phyloP scores from a whole-genome alignment of 2,888 invertebrate genomes.

The Melanostoma mellinum region DNA sequence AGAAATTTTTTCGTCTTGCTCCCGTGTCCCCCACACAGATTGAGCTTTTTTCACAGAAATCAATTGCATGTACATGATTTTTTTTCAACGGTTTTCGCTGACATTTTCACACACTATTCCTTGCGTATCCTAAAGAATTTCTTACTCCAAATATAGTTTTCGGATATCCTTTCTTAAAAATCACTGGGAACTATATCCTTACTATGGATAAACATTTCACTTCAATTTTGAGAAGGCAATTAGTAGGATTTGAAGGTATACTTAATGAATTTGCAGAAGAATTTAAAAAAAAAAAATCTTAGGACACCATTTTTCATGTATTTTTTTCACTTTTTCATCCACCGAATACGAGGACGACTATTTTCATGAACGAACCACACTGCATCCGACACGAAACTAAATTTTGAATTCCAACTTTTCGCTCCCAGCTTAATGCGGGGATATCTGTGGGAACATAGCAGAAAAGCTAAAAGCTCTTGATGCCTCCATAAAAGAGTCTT shows the following conservation, averaged over 20 bases:
- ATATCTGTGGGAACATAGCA: constrained; percentile 48
- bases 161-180: constrained; percentile 3
- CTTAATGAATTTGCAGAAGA: constrained; percentile 19
- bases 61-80: constrained; percentile 71
- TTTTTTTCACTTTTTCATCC: constrained; percentile 54
- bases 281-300: constrained; percentile 13
- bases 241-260: constrained; percentile 1
- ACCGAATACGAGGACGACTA: constrained; percentile 62
- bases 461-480: constrained; percentile 47
- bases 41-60: constrained; percentile 72
- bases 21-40: constrained; percentile 44
- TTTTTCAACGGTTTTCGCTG: constrained; percentile 56
- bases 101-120: constrained; percentile 53
- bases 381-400: constrained; percentile 82
- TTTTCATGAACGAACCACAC: constrained; percentile 80
- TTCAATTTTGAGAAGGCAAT: not conserved
- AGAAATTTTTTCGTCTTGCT: constrained; percentile 14
- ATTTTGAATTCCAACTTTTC: constrained; percentile 79
- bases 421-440: constrained; percentile 69
- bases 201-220: not conserved
- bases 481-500: constrained; percentile 61
- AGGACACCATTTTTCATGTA: constrained; percentile 63
- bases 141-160: constrained; percentile 10
- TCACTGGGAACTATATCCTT: not conserved
- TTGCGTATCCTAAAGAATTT: constrained; percentile 21